Percentiles rank a stretch among this genome's conserved stretches.
phyloP scores from a whole-genome alignment of 2,113 vertebrate species.

The Ptychochromis oligacanthus region DNA sequence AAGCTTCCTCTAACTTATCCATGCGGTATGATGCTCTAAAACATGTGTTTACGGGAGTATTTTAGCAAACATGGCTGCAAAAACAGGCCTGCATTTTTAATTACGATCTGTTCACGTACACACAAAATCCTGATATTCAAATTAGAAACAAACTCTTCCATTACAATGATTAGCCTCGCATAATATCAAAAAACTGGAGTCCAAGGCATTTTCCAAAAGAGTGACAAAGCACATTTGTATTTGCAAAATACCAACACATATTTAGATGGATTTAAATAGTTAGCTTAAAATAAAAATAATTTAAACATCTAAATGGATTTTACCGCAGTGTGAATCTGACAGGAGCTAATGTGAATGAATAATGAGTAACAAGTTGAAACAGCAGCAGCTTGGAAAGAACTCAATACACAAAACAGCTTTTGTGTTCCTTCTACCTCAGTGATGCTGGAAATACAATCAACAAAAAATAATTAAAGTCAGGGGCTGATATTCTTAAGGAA shows the following conservation, averaged over 20 bases:
- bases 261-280: slow-evolving; percentile 3
- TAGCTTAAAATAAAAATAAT: not conserved
- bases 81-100: slow-evolving; percentile 12
- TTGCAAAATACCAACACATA: not conserved
- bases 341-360: slow-evolving; percentile 20
- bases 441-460: slow-evolving; percentile 5
- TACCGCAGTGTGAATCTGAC: not conserved
- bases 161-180: not conserved
- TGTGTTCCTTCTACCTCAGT: not conserved
- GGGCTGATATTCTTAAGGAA: not conserved
- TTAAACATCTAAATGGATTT: not conserved
- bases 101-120: not conserved
- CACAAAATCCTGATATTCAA: slow-evolving; percentile 13
- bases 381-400: slow-evolving; percentile 1
- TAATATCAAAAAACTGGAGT: not conserved
- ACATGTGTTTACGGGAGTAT: not conserved
- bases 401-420: not conserved
- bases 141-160: too few species aligned
- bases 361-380: slow-evolving; percentile 17
- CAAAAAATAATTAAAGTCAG: slow-evolving; percentile 5
- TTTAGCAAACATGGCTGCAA: not conserved
- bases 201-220: not conserved
- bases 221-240: slow-evolving; percentile 17
- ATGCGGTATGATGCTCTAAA: not conserved
- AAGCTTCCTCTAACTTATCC: not conserved